phyloP scores from a whole-genome alignment of 2,888 invertebrate species.

The Nemoura dubitans region DNA sequence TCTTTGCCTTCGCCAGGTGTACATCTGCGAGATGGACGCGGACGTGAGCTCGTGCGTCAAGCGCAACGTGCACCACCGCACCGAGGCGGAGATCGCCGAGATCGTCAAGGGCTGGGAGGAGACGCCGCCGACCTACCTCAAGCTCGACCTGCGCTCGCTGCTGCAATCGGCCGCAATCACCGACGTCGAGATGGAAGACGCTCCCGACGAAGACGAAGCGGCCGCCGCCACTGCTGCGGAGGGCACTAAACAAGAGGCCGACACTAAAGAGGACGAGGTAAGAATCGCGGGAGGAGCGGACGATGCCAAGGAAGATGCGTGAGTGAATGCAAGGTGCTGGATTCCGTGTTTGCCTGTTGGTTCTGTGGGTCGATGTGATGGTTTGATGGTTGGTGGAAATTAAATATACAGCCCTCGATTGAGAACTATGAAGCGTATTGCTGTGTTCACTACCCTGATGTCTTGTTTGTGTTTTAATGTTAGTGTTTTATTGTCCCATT shows the following conservation, averaged over 20 bases:
- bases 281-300: constrained; percentile 27
- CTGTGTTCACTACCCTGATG: neutral
- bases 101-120: constrained; percentile 77
- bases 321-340: neutral
- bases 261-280: constrained; percentile 51
- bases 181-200: constrained; percentile 72
- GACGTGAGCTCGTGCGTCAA: constrained; percentile 81
- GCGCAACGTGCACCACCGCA: constrained; percentile 85
- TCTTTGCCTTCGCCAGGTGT: too few relatives aligned
- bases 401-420: neutral
- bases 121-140: constrained; percentile 83
- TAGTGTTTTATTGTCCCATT: neutral
- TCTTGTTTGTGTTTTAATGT: neutral
- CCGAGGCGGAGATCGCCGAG: constrained; percentile 78
- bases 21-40: constrained; percentile 86
- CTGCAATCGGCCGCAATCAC: constrained; percentile 84
- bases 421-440: neutral
- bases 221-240: constrained; percentile 53
- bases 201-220: constrained; percentile 63
- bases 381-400: neutral
- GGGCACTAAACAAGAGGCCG: constrained; percentile 47
- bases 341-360: neutral
- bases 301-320: neutral
- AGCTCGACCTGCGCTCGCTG: constrained; percentile 82
- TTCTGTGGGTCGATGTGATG: neutral